Base-by-base conservation (phyloP, 2,888 invertebrate genomes). In the Pyralis farinalis region DNA sequence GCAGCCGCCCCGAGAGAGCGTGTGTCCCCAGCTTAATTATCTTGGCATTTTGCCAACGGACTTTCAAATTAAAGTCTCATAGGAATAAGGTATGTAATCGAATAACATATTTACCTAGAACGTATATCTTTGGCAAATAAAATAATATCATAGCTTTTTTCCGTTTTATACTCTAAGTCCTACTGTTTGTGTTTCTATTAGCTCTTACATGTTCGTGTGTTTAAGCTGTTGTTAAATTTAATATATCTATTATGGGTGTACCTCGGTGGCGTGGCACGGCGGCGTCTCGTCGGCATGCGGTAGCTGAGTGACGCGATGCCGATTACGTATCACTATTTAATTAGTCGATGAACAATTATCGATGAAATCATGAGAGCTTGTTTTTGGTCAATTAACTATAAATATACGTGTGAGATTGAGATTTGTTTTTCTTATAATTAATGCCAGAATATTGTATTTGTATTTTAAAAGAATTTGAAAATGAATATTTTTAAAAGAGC, bases 1-100 rank as follows among this genome's bases (percentile, higher is more conserved):
- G 69, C 83, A 82, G 71, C 77, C 84, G 77, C 85, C 86, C 84
- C 82, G 79, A 86, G 85, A 87, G 87, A 86, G 73, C 81, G 79
- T 74, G 72, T 83, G 77, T 78, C 80, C 70, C 71, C 60, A 65
- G 68, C 67, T 74, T 83, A 83, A 85, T 85, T 81, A 83, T 82
- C 58, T 68, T 44, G 34, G 43, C 43, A 21, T 50, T 21, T 29
- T 42, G 21, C 37, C 46, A 55, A 38, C 34, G 41, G 38, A 66
- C 46, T 49, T 53, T 47, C 27, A 40, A 59, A 56, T 49, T 53
- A 68, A 72, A 52, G 0, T 0, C 0, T 0, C 35, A n/a, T n/a
- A n/a, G n/a, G n/a, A n/a, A n/a, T 70, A 76, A 55, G 65, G 73
- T 55, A 63, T 48, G 71, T 49, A 66, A 58, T 81, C 36, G 53